These are phyloP conservation scores for Tetropium fuscum DNA, from an alignment of 2,888 invertebrate genomes.

Conservation along the genomic window DNA sequence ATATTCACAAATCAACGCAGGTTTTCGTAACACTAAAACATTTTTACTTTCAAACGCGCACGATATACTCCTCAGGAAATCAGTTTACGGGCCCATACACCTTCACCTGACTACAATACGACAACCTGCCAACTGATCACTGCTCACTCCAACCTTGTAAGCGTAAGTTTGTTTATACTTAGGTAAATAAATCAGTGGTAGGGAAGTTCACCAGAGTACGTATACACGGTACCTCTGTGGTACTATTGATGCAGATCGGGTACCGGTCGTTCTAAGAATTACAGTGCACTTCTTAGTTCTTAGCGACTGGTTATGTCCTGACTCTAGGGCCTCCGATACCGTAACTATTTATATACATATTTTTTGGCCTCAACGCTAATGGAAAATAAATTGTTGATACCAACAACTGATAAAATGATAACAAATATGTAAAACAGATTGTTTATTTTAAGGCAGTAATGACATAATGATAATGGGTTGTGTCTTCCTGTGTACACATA, in stretches of 20 bases:
- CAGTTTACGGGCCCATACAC: neutral
- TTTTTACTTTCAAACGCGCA: neutral
- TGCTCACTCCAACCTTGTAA: conserved; percentile 10
- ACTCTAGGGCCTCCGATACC: neutral
- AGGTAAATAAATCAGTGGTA: conserved; percentile 12
- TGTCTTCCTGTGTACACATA: no score
- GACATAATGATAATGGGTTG: no score
- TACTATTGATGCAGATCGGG: neutral
- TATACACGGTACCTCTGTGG: neutral
- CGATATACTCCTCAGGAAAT: neutral
- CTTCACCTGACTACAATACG: neutral
- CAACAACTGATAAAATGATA: neutral
- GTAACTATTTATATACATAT: neutral
- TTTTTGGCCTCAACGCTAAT: neutral
- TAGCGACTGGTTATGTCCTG: neutral
- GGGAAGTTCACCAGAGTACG: conserved; percentile 16
- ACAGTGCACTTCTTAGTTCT: neutral
- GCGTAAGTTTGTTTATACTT: conserved; percentile 20
- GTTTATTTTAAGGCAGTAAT: no score
- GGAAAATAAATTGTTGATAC: neutral
- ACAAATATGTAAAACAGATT: no score
- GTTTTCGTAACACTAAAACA: neutral
- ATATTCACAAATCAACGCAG: neutral
- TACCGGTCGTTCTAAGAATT: neutral
- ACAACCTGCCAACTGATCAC: conserved; percentile 15